phyloP scores from a whole-genome alignment of 2,113 vertebrate species.

The Apeltes quadracus region DNA sequence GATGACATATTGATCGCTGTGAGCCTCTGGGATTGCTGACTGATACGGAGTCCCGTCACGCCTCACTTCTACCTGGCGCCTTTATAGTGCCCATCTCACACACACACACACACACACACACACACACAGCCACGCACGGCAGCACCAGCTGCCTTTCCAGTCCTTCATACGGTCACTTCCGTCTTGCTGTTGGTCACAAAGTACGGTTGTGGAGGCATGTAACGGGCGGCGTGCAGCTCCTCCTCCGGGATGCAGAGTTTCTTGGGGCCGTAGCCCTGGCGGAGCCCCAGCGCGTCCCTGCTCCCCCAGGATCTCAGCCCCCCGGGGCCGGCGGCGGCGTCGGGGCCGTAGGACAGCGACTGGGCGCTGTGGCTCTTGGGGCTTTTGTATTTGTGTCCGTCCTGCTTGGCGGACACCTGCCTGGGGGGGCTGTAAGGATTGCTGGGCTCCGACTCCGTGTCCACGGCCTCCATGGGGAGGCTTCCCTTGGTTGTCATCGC shows the following conservation, averaged over 20 bases:
- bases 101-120: conserved; percentile 10
- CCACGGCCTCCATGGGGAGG: conserved; percentile 88
- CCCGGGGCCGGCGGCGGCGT: conserved; percentile 54
- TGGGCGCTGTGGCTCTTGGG: conserved; percentile 82
- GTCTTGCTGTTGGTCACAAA: conserved; percentile 99
- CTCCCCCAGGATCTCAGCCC: conserved; percentile 86
- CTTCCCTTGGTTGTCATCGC: conserved; percentile 89
- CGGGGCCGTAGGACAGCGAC: conserved; percentile 82
- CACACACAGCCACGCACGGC: conserved; percentile 17
- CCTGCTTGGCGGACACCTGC: conserved; percentile 82
- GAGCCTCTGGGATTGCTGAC: conserved; percentile 11
- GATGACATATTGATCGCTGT: conserved; percentile 39
- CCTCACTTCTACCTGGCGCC: conserved; percentile 8
- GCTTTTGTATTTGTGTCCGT: conserved; percentile 86
- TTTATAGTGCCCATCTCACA: conserved; percentile 31
- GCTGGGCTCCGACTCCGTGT: conserved; percentile 85
- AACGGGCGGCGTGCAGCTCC: conserved; percentile 86
- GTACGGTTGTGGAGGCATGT: conserved; percentile 91
- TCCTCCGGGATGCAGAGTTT: conserved; percentile 86
- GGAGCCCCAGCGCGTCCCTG: conserved; percentile 84
- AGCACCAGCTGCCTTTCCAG: conserved; percentile 7
- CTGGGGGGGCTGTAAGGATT: conserved; percentile 88
- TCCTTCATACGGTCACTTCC: conserved; percentile 93
- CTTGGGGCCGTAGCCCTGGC: conserved; percentile 84
- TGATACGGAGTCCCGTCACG: conserved; percentile 6